These are phyloP conservation scores for Camponotus vicinus DNA, from an alignment of 1,140 invertebrate genomes.

Conservation along the genomic window DNA sequence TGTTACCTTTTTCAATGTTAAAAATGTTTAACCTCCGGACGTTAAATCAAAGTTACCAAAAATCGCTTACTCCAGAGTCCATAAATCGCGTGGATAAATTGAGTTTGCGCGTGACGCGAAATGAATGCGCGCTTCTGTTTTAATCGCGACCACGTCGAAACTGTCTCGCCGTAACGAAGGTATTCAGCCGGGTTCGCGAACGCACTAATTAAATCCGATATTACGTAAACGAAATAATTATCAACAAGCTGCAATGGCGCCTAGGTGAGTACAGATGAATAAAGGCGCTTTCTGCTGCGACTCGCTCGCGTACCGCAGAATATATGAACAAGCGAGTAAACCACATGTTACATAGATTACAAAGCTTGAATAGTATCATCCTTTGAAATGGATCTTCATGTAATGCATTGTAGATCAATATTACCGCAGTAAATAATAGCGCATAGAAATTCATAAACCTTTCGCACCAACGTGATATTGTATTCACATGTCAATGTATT, in stretches of 20 bases:
- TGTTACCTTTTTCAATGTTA: background rate
- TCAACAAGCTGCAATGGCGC: constrained; percentile 51
- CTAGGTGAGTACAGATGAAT: constrained; percentile 32
- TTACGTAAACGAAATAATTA: constrained; percentile 73
- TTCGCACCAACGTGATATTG: background rate
- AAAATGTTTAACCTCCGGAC: background rate
- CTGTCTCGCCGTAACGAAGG: constrained; percentile 69
- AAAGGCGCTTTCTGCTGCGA: constrained; percentile 36
- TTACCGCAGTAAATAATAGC: constrained; percentile 11
- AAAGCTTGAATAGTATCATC: constrained; percentile 29
- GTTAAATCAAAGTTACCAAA: constrained; percentile 17
- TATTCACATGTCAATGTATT: background rate
- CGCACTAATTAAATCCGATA: constrained; percentile 72
- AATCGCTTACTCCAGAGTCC: constrained; percentile 7
- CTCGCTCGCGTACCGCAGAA: background rate
- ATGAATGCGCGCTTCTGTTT: constrained; percentile 65
- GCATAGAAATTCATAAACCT: background rate
- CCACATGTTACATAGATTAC: constrained; percentile 7
- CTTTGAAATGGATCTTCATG: constrained; percentile 27
- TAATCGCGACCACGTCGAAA: constrained; percentile 66
- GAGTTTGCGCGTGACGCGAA: constrained; percentile 49
- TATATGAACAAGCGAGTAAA: background rate
- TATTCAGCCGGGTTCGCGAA: constrained; percentile 57
- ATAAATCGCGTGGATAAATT: constrained; percentile 68
- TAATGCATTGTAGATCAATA: constrained; percentile 13